phyloP scores from a whole-genome alignment of 1,140 invertebrate genomes.

The Diabrotica virgifera region DNA sequence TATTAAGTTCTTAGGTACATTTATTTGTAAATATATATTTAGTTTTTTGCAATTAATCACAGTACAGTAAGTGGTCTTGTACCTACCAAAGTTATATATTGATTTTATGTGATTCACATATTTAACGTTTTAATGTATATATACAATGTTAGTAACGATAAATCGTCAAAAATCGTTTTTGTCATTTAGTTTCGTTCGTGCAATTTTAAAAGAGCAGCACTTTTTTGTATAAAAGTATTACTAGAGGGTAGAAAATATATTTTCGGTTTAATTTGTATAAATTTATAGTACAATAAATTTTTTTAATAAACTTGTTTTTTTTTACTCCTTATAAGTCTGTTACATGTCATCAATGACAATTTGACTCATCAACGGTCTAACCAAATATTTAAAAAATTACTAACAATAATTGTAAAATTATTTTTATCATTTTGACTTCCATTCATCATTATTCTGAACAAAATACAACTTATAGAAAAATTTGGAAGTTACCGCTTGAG shows the following conservation, averaged over 20 bases:
- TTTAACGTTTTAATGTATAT: conserved; percentile 11
- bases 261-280: conserved; percentile 21
- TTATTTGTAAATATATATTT: no score
- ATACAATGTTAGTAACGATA: background rate
- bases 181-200: conserved; percentile 6
- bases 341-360: no score
- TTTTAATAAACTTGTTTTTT: background rate
- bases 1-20: no score
- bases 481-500: no score
- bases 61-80: conserved; percentile 1
- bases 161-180: background rate
- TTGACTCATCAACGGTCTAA: no score
- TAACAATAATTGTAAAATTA: no score
- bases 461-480: no score
- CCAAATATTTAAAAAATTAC: no score
- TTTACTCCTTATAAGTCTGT: no score
- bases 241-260: conserved; percentile 17
- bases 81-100: conserved; percentile 17
- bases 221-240: conserved; percentile 20
- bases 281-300: conserved; percentile 22
- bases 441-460: no score
- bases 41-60: no score
- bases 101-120: conserved; percentile 16
- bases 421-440: no score
- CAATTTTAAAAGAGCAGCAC: conserved; percentile 16